Evolutionary conservation across 2,888 invertebrate species (phyloP), one percentile per base, ranked within the genome.

Genomic region (Eurois occulta): DNA sequence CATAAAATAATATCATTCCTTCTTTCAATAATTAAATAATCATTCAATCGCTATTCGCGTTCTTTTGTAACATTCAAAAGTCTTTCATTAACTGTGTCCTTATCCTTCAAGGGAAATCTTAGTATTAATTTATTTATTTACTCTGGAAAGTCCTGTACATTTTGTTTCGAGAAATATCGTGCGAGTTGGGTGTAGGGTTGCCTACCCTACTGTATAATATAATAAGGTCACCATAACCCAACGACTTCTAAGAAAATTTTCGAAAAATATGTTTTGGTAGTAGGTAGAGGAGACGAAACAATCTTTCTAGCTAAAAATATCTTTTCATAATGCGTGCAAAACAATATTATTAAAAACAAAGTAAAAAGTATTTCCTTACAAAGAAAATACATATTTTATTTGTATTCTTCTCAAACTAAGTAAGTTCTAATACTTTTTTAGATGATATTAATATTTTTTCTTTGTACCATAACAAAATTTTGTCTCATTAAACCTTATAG

Each of bases 51-150:
- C 35, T 46, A 28, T n/a, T n/a, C n/a, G 4, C 24, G 16, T 48
- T 72, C 10, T 21, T 62, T 74, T 73, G 38, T 41, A 18, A 18
- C 38, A 10, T n/a, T 8, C 13, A 62, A 38, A 62, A 62, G 32
- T 41, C 41, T 73, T 62, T 75, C 48, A 41, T 75, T 41, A 32
- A 21, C 38, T 32, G 35, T 75, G 55, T 55, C 43, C 18, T 55
- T n/a, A 46, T 43, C 35, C 43, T 65, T 38, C 75, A 46, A 21
- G 46, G 18, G 8, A 75, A 75, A 55, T 46, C 65, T 55, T 43
- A 38, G 75, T 55, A 28, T 28, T 75, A 75, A 74, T 55, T 64
- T 75, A 76, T 76, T 43, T 75, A 65, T 75, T 32, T 55, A 8
- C 64, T 28, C 43, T 18, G 8, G 28, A 28, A 75, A 58, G 43